Conservation (phyloP, 2,888 invertebrate genomes). For the Eumacrocentrus americanus region DNA sequence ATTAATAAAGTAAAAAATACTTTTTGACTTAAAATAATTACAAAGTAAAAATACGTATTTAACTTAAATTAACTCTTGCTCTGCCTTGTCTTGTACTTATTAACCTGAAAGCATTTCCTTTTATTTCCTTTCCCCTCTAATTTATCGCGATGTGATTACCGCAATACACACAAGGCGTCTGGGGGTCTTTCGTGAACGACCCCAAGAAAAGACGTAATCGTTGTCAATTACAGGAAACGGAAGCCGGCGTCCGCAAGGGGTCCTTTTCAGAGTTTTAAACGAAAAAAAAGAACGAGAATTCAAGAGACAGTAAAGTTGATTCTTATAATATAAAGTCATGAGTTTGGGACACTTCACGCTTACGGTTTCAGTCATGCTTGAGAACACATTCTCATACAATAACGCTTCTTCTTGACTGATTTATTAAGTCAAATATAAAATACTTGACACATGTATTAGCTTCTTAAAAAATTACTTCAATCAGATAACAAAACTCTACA, state of each 20-base stretch:
- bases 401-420: not conserved
- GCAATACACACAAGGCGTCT: not conserved
- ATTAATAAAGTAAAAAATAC: no score
- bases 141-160: no score
- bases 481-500: no score
- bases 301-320: conserved; percentile 8
- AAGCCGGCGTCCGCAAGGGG: conserved; percentile 16
- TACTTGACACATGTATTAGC: no score
- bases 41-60: no score
- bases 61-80: no score
- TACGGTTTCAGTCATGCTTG: not conserved
- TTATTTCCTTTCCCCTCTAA: no score
- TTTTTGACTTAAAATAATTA: no score
- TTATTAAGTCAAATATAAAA: no score
- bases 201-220: not conserved
- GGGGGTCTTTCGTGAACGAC: not conserved
- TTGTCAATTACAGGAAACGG: conserved; percentile 14
- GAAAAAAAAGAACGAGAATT: conserved; percentile 12
- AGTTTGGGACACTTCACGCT: conserved; percentile 1
- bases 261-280: not conserved
- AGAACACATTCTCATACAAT: not conserved
- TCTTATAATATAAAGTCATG: not conserved
- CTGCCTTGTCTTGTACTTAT: no score
- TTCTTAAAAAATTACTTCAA: no score
- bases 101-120: no score